Conservation (phyloP, 2,797 vertebrate species). For the Fratercula arctica region DNA sequence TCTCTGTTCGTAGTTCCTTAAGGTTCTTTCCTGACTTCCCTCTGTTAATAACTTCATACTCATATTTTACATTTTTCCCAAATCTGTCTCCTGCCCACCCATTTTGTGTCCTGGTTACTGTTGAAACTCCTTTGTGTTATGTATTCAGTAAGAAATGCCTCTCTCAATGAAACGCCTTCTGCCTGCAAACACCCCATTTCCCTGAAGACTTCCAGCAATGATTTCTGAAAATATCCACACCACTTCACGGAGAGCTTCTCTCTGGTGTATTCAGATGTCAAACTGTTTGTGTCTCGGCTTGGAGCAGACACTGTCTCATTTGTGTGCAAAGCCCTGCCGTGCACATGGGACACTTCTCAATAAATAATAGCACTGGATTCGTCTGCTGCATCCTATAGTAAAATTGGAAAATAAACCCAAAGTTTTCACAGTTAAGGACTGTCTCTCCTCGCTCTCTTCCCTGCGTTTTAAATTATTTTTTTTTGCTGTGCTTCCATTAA, state of each 20-base stretch:
- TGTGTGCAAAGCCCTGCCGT: constrained; percentile 59
- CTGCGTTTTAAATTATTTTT: not conserved
- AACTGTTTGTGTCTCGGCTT: constrained; percentile 63
- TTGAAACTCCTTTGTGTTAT: constrained; percentile 12
- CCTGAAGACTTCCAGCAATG: constrained; percentile 64
- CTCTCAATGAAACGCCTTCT: constrained; percentile 15
- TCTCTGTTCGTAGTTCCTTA: not conserved
- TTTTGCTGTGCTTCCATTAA: constrained; percentile 18
- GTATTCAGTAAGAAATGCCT: constrained; percentile 45
- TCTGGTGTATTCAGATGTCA: constrained; percentile 69
- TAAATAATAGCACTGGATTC: constrained; percentile 47
- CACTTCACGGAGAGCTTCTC: constrained; percentile 60
- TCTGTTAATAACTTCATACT: not conserved
- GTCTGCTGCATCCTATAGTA: constrained; percentile 27
- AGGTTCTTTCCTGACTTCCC: not conserved
- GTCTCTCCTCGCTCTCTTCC: not conserved
- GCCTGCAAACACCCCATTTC: constrained; percentile 48
- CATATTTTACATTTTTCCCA: not conserved
- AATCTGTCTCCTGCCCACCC: not conserved
- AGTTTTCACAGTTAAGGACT: constrained; percentile 9
- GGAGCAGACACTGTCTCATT: constrained; percentile 63
- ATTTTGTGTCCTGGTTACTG: constrained; percentile 20
- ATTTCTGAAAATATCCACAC: constrained; percentile 70
- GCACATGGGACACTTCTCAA: constrained; percentile 57
- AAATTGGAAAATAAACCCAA: constrained; percentile 37